A percentile compares a stretch with the other conserved stretches of the same genome.
Conservation (phyloP, 2,797 vertebrate species). For the Brotogeris chrysoptera region DNA sequence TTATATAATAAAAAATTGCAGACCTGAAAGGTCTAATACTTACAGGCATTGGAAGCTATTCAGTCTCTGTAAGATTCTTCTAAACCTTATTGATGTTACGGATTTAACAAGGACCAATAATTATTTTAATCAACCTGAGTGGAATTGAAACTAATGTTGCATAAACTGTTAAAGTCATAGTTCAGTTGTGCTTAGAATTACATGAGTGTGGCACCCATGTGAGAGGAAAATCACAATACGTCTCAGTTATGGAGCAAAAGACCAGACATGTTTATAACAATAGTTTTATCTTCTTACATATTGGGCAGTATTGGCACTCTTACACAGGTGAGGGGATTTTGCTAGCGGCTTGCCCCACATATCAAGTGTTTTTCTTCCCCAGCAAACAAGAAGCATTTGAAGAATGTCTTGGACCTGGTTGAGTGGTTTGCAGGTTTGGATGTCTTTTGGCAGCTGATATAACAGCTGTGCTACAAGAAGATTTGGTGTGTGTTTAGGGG, state of each 20-base stretch:
- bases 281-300: not conserved
- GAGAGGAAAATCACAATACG: not conserved
- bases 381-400: not conserved
- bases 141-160: not conserved
- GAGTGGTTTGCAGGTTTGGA: not conserved
- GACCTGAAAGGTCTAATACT: not conserved
- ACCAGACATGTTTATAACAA: not conserved
- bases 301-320: not conserved
- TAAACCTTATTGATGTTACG: not conserved
- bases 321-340: not conserved
- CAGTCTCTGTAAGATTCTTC: not conserved
- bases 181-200: not conserved
- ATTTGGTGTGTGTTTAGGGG: not conserved
- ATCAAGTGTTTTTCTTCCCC: not conserved
- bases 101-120: not conserved
- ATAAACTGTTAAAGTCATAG: not conserved
- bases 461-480: not conserved
- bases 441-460: not conserved
- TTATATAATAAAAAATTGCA: not conserved
- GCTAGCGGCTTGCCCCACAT: not conserved
- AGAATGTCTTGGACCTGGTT: not conserved
- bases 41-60: not conserved
- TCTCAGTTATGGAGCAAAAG: not conserved
- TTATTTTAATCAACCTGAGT: not conserved
- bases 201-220: accelerated